Conservation (phyloP, 2,797 vertebrate genomes). For the Falco berigora region DNA sequence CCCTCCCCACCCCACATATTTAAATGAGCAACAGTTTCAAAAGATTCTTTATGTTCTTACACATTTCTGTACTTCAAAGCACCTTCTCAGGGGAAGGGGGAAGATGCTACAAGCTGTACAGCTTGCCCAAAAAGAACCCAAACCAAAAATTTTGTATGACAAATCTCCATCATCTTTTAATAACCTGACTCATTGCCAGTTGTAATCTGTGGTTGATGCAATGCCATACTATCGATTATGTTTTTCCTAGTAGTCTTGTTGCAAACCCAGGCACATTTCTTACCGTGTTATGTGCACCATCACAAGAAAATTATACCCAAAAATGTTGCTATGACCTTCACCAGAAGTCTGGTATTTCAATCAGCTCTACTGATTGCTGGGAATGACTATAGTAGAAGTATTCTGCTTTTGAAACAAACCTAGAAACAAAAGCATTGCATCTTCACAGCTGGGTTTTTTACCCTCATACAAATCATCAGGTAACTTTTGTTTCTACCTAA, state of each 20-base stretch:
- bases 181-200: neutral
- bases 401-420: neutral
- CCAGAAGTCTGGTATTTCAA: neutral
- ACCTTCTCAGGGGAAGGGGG: neutral
- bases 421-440: neutral
- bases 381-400: neutral
- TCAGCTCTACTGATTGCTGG: neutral
- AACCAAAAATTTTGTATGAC: neutral
- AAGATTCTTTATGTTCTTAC: neutral
- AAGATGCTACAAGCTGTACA: neutral
- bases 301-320: neutral
- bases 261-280: neutral
- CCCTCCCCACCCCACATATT: neutral
- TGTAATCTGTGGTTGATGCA: neutral
- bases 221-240: neutral
- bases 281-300: neutral
- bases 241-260: neutral
- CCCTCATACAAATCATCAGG: neutral
- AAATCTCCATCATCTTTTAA: neutral
- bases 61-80: neutral
- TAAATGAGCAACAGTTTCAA: neutral
- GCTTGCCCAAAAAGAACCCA: conserved; percentile 8
- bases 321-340: neutral
- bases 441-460: neutral
- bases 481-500: neutral